A percentile compares a stretch with the other conserved stretches of the same genome.
These are phyloP conservation scores for Thecocarcelia acutangulata DNA, from an alignment of 2,888 invertebrate genomes.

Conservation along the genomic window DNA sequence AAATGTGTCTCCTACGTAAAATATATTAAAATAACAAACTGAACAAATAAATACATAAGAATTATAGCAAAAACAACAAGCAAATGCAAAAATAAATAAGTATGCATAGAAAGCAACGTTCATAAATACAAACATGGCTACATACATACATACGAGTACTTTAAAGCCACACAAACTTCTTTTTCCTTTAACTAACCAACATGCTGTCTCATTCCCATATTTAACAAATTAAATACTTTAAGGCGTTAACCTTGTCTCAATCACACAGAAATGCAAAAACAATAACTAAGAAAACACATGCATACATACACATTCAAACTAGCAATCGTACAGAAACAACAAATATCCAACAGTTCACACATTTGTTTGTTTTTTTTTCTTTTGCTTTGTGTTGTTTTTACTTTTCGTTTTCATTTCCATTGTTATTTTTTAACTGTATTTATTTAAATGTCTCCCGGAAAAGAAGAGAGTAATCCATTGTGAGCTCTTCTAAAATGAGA, in stretches of 20 bases:
- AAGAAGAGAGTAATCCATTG: neutral
- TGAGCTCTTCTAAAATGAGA: neutral
- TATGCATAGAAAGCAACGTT: too few relatives aligned
- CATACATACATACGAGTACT: neutral
- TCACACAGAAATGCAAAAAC: constrained; percentile 36
- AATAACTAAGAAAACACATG: neutral
- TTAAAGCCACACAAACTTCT: constrained; percentile 21
- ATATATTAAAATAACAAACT: neutral
- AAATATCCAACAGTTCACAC: constrained; percentile 5
- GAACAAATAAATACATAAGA: neutral
- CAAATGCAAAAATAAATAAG: too few relatives aligned
- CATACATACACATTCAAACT: constrained; percentile 3
- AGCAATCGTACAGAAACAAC: constrained; percentile 26
- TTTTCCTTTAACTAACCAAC: constrained; percentile 32
- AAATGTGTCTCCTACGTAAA: constrained; percentile 32
- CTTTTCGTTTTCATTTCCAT: constrained; percentile 56
- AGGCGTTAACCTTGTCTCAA: constrained; percentile 66
- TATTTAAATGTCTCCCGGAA: constrained; percentile 49
- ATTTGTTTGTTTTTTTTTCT: constrained; percentile 32
- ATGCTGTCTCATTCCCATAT: constrained; percentile 65
- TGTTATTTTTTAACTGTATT: constrained; percentile 56
- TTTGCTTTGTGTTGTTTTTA: constrained; percentile 14
- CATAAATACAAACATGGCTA: neutral
- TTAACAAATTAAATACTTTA: constrained; percentile 65
- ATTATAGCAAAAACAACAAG: constrained; percentile 16